Evolutionary conservation across 2,888 invertebrate genomes (phyloP), one percentile per base, ranked within the genome.

Genomic region (Monochamus alternatus): DNA sequence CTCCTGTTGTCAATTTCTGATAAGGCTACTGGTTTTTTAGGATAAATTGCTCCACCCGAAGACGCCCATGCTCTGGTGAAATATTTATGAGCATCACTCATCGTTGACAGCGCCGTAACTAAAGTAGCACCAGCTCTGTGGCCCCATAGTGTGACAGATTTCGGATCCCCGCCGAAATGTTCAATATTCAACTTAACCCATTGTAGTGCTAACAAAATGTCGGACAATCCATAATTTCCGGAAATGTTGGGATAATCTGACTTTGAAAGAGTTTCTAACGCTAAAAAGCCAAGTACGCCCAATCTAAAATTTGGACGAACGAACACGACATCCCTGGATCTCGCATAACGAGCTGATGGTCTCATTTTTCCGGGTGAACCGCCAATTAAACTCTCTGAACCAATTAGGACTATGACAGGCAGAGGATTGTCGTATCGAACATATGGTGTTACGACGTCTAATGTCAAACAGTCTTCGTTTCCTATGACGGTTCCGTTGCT

Each of bases 201-300:
- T 75, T 93, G 91, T 22, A 97, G 89, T 0, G 93, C 95, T 0
- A 92, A 92, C 12, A 96, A 86, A 75, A 97, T 92, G 86, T 97
- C 97, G 1, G 95, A 94, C 0, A 97, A 91, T 0, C 94, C 97
- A 85, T 96, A 97, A 88, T 97, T 97, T 44, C 97, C 97, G 0
- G 96, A 95, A 0, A 94, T 93, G 43, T 91, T 92, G 0, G 95
- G 95, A 86, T 95, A 93, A 30, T 93, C 91, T 0, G 93, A 90
- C 81, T 93, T 91, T 0, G 94, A 93, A 0, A 96, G 89, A 2
- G 92, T 90, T 74, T 94, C 93, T 5, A 94, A 89, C 0, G 97
- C 94, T 66, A 97, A 90, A 86, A 97, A 97, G 3, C 98, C 98
- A 73, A 89, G 78, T 5, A 84, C 87, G 0, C 89, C 89, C 59